phyloP scores from a whole-genome alignment of 2,113 vertebrate species.

The Cepphus grylle region DNA sequence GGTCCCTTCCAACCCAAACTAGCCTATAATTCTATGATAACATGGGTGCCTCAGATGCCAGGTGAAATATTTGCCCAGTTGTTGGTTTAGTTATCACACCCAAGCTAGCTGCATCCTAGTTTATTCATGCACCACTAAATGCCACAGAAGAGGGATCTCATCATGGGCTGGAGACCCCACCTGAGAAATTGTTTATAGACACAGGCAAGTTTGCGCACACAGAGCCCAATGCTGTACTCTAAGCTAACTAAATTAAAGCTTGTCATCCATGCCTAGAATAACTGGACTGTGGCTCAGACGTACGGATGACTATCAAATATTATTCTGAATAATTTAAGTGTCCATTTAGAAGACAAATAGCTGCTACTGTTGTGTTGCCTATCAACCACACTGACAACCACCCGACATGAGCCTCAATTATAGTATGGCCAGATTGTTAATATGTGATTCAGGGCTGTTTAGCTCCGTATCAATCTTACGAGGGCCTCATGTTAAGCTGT shows the following conservation, averaged over 20 bases:
- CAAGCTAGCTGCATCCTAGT: background rate
- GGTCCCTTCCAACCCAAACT: background rate
- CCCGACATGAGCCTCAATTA: background rate
- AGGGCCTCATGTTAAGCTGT: constrained; percentile 16
- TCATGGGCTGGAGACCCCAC: background rate
- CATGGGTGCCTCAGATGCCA: background rate
- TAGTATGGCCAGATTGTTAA: constrained; percentile 7
- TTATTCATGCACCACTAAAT: background rate
- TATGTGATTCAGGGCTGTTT: constrained; percentile 4
- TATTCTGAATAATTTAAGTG: constrained; percentile 24
- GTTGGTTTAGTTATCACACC: background rate
- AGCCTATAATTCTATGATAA: background rate
- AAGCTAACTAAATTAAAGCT: background rate
- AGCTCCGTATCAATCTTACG: constrained; percentile 24
- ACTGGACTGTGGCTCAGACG: background rate
- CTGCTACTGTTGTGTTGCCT: background rate
- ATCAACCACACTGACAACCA: background rate
- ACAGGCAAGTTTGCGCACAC: background rate
- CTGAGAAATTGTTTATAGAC: background rate
- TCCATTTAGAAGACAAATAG: constrained; percentile 12
- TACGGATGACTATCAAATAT: background rate
- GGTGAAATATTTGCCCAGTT: background rate
- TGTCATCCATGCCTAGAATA: background rate
- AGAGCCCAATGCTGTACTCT: background rate
- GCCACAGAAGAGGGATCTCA: background rate